A percentile compares a stretch with the other conserved stretches of the same genome.
Conservation (phyloP, 2,113 vertebrate species). For the Cervus canadensis region DNA sequence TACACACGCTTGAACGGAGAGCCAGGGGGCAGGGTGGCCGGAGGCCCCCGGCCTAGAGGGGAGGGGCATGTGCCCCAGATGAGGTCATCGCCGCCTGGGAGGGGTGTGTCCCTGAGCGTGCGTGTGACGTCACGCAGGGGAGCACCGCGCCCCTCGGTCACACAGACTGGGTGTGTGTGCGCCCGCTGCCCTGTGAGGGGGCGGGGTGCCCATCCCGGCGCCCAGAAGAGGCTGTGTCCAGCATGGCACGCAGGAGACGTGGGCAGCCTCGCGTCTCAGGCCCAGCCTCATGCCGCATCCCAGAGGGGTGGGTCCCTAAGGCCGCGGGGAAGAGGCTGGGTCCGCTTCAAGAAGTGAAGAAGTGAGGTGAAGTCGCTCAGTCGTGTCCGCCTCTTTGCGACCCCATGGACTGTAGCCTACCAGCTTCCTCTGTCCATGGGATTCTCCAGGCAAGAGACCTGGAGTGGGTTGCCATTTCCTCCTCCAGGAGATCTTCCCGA, state of each 20-base stretch:
- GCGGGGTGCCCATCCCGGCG: rapidly evolving
- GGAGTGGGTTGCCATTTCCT: not conserved
- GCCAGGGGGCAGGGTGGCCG: rapidly evolving
- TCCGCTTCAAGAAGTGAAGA: not conserved
- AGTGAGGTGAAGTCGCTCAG: not conserved
- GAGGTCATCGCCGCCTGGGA: rapidly evolving
- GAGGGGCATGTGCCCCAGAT: rapidly evolving
- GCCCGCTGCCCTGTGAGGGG: no score
- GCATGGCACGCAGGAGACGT: not conserved
- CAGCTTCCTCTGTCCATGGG: rapidly evolving
- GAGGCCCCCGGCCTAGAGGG: rapidly evolving
- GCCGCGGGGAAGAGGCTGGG: rapidly evolving
- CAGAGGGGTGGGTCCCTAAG: not conserved
- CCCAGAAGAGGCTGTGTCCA: rapidly evolving
- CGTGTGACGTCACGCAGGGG: not conserved
- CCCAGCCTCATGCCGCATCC: rapidly evolving
- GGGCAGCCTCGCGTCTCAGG: not conserved
- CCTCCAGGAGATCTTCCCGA: not conserved
- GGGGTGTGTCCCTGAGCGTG: not conserved
- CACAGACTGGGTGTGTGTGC: rapidly evolving
- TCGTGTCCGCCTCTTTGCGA: not conserved
- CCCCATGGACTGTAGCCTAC: rapidly evolving
- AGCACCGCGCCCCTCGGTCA: rapidly evolving
- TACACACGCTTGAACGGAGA: not conserved
- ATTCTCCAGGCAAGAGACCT: not conserved